Conservation (phyloP, 2,888 invertebrate genomes). For the Eupithecia tripunctaria region DNA sequence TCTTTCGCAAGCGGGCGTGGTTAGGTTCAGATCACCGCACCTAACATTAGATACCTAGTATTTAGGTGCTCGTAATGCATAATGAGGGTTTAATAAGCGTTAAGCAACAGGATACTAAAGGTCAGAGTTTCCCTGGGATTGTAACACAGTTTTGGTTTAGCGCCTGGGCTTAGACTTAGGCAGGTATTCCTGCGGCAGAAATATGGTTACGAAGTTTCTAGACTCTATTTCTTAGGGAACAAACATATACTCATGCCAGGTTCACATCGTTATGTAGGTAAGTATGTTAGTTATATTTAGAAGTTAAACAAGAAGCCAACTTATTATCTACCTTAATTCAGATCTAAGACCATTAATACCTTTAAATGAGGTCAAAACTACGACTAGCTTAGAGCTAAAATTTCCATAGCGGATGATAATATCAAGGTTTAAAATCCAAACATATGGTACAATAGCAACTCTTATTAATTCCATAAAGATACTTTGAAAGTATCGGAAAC, state of each 20-base stretch:
- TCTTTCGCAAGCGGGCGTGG: slow-evolving; percentile 38
- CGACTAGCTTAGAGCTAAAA: background rate
- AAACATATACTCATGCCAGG: background rate
- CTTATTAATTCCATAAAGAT: too few relatives aligned
- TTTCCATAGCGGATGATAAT: background rate
- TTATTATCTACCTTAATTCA: background rate
- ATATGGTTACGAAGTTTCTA: background rate
- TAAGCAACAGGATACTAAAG: background rate
- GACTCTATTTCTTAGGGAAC: background rate
- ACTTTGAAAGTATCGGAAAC: too few relatives aligned
- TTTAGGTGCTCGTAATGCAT: background rate
- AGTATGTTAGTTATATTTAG: background rate
- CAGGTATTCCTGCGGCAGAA: background rate
- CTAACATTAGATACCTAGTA: slow-evolving; percentile 21
- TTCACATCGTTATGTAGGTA: background rate
- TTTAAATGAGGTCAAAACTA: background rate
- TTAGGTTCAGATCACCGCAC: slow-evolving; percentile 28
- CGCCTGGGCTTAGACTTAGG: background rate
- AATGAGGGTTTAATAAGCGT: background rate
- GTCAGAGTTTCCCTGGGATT: background rate
- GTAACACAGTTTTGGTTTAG: background rate
- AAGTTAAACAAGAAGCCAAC: background rate
- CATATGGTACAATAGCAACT: too few relatives aligned
- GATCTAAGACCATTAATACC: background rate
- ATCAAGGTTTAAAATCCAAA: background rate